These are phyloP conservation scores for Haliclona indistincta DNA, from an alignment of 37 sponge, comb jelly and placozoan species.

Conservation along the genomic window DNA sequence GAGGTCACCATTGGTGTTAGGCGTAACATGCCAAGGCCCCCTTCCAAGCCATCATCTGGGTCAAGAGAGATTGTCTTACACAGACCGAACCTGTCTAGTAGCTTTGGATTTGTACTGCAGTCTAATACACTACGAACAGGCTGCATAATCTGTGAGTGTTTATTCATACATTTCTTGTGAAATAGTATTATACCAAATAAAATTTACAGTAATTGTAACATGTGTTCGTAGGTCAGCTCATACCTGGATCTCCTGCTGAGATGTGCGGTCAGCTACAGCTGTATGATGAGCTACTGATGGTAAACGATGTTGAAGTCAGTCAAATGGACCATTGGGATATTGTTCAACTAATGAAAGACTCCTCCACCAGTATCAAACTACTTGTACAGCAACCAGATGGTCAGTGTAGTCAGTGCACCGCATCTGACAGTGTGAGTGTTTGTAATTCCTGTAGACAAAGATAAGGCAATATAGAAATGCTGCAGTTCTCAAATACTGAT, in stretches of 20 bases:
- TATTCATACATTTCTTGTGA: not conserved
- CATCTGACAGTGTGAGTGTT: not conserved
- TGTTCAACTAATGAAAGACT: constrained; percentile 84
- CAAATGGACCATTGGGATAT: constrained; percentile 87
- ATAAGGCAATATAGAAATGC: not conserved
- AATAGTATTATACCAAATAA: too few relatives aligned
- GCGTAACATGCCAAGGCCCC: constrained; percentile 60
- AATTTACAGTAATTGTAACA: too few relatives aligned
- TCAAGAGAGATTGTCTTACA: constrained; percentile 54
- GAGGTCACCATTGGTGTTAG: constrained; percentile 48
- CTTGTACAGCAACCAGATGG: constrained; percentile 65
- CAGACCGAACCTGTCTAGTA: constrained; percentile 56
- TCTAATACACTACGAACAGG: constrained; percentile 73
- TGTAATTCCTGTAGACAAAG: constrained; percentile 4
- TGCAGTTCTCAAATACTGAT: not conserved
- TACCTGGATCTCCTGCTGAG: constrained; percentile 89
- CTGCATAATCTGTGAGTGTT: constrained; percentile 58
- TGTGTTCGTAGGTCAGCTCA: constrained; percentile 85
- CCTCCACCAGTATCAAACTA: constrained; percentile 65
- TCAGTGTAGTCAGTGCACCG: not conserved
- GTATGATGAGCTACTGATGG: constrained; percentile 85
- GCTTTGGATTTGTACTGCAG: constrained; percentile 95
- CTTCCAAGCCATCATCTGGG: too few relatives aligned
- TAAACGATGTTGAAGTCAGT: constrained; percentile 85
- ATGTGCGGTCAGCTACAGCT: constrained; percentile 59